These are phyloP conservation scores for Drosophila cyrtoloma DNA, from an alignment of 2,888 invertebrate genomes.

Conservation along the genomic window DNA sequence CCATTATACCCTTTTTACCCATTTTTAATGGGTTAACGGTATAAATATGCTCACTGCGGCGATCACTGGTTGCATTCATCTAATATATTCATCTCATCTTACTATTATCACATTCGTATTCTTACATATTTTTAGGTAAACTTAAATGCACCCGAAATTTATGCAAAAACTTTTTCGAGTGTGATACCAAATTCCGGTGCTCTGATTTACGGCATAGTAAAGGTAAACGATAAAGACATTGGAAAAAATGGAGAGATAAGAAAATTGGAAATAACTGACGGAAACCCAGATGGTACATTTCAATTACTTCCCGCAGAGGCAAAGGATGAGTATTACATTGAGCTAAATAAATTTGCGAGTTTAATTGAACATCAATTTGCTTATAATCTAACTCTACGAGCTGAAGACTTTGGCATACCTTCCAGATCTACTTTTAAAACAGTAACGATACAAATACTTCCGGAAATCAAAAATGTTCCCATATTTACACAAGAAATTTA, in stretches of 20 bases:
- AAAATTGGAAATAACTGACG: slow-evolving; percentile 93
- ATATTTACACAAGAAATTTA: slow-evolving; percentile 95
- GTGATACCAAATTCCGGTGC: slow-evolving; percentile 92
- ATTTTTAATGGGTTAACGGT: too few relatives aligned
- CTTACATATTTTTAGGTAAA: slow-evolving; percentile 88
- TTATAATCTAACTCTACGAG: slow-evolving; percentile 94
- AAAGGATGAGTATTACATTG: slow-evolving; percentile 91
- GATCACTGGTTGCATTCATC: neutral
- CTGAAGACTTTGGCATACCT: slow-evolving; percentile 93
- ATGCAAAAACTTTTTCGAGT: slow-evolving; percentile 91
- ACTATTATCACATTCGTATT: neutral
- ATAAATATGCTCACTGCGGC: neutral
- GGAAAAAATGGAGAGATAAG: slow-evolving; percentile 94
- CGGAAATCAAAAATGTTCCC: slow-evolving; percentile 94
- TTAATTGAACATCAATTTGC: slow-evolving; percentile 88
- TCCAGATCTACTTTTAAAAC: slow-evolving; percentile 92
- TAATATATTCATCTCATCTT: neutral
- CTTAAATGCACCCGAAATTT: slow-evolving; percentile 93
- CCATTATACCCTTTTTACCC: too few relatives aligned
- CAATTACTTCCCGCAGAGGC: slow-evolving; percentile 89
- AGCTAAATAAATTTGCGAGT: slow-evolving; percentile 86
- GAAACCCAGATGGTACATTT: slow-evolving; percentile 96
- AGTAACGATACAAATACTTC: slow-evolving; percentile 92
- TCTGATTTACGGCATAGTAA: slow-evolving; percentile 95
- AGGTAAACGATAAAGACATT: slow-evolving; percentile 92